Evolutionary conservation across 92 coral and sea anemone genomes (phyloP).

Genomic region (Isaurus tuberculatus): DNA sequence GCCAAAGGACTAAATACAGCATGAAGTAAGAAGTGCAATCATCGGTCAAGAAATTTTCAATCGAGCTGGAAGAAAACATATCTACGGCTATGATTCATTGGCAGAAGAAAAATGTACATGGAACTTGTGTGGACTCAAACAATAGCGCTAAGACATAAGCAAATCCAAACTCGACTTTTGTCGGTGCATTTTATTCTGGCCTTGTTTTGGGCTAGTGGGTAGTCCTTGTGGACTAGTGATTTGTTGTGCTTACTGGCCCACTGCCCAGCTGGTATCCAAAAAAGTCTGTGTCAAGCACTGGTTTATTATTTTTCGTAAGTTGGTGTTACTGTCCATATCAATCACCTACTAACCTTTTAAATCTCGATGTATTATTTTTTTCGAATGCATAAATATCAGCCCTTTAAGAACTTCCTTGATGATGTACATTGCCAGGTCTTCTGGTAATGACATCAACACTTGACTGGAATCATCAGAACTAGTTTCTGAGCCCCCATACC

Average conservation of each 20-base stretch:
- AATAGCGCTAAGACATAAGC: conserved; percentile 45
- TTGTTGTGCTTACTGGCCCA: not conserved
- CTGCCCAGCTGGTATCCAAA: not conserved
- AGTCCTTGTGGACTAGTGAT: not conserved
- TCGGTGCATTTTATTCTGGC: not conserved
- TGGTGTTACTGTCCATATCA: too few species aligned
- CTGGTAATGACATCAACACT: conserved; percentile 46
- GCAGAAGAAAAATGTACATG: conserved; percentile 51
- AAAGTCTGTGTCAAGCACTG: not conserved
- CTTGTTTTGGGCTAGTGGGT: not conserved
- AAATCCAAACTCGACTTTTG: conserved; percentile 55
- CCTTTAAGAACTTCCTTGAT: conserved; percentile 64
- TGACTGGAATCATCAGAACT: not conserved
- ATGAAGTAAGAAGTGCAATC: conserved; percentile 30
- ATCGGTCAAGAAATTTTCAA: conserved; percentile 42
- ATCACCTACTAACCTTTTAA: conserved; percentile 64
- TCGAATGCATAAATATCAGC: conserved; percentile 67
- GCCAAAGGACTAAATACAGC: conserved; percentile 32
- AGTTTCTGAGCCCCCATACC: conserved; percentile 24
- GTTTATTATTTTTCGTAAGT: too few species aligned
- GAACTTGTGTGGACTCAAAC: conserved; percentile 54
- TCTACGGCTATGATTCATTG: conserved; percentile 50
- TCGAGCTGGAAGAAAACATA: conserved; percentile 51
- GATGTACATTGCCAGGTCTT: conserved; percentile 49
- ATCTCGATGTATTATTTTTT: conserved; percentile 72